Evolutionary conservation across 2,888 invertebrate species (phyloP).

Genomic region (Chloromyia formosa): DNA sequence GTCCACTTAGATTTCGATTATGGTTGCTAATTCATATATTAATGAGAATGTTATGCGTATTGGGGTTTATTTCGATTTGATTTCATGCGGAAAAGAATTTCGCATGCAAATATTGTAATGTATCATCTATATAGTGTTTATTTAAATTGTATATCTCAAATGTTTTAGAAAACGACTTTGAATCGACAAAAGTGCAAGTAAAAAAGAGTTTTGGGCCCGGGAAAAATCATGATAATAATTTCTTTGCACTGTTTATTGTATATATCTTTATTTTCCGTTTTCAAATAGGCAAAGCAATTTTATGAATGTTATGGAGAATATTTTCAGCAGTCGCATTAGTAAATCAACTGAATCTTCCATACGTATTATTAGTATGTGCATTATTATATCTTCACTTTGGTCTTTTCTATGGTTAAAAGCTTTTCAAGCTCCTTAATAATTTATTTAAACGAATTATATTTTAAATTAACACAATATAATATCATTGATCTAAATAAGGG

Average conservation of each 20-base stretch:
- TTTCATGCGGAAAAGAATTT: not conserved
- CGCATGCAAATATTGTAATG: conserved; percentile 20
- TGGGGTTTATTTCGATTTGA: not conserved
- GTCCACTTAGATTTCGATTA: conserved; percentile 13
- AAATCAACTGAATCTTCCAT: not conserved
- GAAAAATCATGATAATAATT: too few relatives aligned
- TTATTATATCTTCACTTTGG: conserved; percentile 39
- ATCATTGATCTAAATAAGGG: conserved; percentile 34
- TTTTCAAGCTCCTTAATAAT: conserved; percentile 41
- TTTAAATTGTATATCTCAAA: not conserved
- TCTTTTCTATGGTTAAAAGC: conserved; percentile 40
- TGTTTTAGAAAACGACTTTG: conserved; percentile 10
- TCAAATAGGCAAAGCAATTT: too few relatives aligned
- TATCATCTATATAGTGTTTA: conserved; percentile 9
- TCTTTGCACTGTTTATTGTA: too few relatives aligned
- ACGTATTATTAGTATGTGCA: conserved; percentile 6
- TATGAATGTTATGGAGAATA: not conserved
- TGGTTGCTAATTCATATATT: conserved; percentile 11
- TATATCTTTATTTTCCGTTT: too few relatives aligned
- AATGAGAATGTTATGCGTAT: conserved; percentile 1
- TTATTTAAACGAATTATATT: conserved; percentile 33
- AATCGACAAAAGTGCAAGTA: not conserved
- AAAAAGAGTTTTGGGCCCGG: conserved; percentile 15
- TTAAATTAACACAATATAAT: conserved; percentile 33
- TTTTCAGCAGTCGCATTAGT: conserved; percentile 6